Percentiles rank a stretch among this genome's conserved stretches.
Conservation (phyloP, 1,140 invertebrate species). For the Zaprionus ornatus region DNA sequence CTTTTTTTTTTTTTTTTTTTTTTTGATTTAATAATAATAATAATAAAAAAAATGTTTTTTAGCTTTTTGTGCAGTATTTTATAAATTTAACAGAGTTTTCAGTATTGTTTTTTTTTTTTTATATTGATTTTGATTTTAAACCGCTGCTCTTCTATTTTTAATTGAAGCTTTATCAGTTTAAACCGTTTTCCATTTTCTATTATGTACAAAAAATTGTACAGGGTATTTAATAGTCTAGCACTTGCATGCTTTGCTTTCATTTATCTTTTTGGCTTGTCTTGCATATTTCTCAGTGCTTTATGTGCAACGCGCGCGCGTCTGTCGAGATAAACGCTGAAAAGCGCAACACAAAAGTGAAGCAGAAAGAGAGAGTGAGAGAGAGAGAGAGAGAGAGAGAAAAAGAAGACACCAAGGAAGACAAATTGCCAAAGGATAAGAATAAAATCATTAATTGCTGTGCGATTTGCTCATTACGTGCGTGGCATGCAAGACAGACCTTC, state of each 20-base stretch:
- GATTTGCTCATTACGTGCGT: constrained; percentile 67
- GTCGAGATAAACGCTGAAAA: constrained; percentile 13
- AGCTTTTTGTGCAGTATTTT: too few species aligned
- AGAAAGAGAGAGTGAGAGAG: constrained; percentile 1
- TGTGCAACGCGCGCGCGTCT: constrained; percentile 12
- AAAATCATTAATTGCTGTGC: constrained; percentile 65
- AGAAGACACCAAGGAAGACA: constrained; percentile 11
- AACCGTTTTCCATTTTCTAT: too few species aligned
- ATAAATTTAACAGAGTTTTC: too few species aligned
- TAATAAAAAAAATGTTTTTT: too few species aligned
- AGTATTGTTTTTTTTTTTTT: too few species aligned
- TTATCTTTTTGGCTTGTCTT: constrained; percentile 27
- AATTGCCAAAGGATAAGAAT: constrained; percentile 49
- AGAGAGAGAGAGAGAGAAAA: background rate
- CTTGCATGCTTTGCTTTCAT: background rate
- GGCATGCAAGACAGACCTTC: constrained; percentile 20
- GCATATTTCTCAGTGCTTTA: constrained; percentile 25
- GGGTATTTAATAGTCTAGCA: background rate
- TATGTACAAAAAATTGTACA: background rate
- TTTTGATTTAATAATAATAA: too few species aligned
- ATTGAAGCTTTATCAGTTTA: too few species aligned
- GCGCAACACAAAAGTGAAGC: constrained; percentile 10
- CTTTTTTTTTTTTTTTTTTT: too few species aligned
- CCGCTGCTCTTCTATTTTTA: too few species aligned
- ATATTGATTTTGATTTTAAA: too few species aligned